phyloP scores from a whole-genome alignment of 2,113 vertebrate genomes.

The Pheucticus melanocephalus region DNA sequence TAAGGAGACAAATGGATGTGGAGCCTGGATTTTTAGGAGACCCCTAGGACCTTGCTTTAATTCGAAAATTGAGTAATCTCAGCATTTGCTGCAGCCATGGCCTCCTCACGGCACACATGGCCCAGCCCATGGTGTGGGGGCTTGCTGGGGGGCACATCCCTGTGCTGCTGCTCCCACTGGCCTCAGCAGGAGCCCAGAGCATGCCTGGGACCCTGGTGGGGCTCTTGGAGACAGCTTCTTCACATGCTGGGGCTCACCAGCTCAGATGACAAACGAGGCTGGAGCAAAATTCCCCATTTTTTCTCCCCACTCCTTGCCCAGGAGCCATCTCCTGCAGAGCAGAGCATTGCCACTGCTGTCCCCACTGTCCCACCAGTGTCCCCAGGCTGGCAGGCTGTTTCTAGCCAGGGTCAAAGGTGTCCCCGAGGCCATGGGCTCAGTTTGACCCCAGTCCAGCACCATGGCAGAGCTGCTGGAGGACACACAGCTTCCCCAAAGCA shows the following conservation, averaged over 20 bases:
- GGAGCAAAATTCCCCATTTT: neutral
- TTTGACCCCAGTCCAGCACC: neutral
- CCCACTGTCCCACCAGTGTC: neutral
- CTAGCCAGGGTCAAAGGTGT: neutral
- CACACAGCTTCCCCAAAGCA: neutral
- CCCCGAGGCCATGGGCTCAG: accelerated
- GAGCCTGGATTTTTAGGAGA: slow-evolving; percentile 38
- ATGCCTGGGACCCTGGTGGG: neutral
- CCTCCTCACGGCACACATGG: accelerated
- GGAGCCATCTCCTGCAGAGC: neutral
- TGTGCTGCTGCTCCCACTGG: accelerated
- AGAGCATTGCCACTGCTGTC: accelerated
- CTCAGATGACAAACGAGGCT: neutral
- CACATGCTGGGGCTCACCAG: neutral
- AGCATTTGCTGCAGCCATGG: neutral
- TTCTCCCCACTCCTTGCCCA: neutral
- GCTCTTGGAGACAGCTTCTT: neutral
- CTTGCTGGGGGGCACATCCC: neutral
- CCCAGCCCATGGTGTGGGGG: neutral
- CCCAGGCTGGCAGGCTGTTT: neutral
- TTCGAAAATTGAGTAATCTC: neutral
- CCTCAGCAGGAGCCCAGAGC: neutral
- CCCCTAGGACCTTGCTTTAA: slow-evolving; percentile 8
- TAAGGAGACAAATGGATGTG: slow-evolving; percentile 37
- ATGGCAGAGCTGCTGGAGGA: neutral